Conservation (phyloP, 2,888 invertebrate species). For the Caenorhabditis macrosperma region DNA sequence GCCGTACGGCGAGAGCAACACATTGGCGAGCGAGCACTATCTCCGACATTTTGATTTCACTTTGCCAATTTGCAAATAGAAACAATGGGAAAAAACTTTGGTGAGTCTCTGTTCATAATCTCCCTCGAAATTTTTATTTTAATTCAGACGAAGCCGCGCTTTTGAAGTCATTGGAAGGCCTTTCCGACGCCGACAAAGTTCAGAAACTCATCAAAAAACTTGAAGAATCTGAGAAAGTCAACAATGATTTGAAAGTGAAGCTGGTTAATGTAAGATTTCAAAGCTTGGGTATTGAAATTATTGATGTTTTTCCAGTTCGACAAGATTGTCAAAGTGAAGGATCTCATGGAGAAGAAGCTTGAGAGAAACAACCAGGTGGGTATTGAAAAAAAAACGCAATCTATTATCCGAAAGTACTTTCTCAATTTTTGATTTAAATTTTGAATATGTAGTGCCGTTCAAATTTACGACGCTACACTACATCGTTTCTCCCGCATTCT, state of each 20-base stretch:
- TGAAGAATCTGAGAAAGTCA: slow-evolving; percentile 50
- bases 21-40: slow-evolving; percentile 20
- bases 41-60: slow-evolving; percentile 26
- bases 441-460: not conserved
- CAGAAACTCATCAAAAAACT: slow-evolving; percentile 56
- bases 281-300: not conserved
- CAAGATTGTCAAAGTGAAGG: slow-evolving; percentile 61
- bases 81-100: slow-evolving; percentile 46
- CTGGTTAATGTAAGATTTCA: slow-evolving; percentile 38
- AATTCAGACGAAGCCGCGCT: slow-evolving; percentile 55
- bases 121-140: not conserved
- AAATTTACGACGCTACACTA: slow-evolving; percentile 2
- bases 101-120: slow-evolving; percentile 19
- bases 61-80: not conserved
- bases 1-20: slow-evolving; percentile 5
- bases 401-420: too few relatives aligned
- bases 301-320: slow-evolving; percentile 59
- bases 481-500: not conserved
- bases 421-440: slow-evolving; percentile 4
- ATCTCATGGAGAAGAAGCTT: slow-evolving; percentile 64
- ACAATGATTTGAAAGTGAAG: slow-evolving; percentile 51
- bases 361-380: slow-evolving; percentile 64
- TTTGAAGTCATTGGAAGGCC: slow-evolving; percentile 61
- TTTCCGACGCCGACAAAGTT: slow-evolving; percentile 58
- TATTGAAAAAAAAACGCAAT: too few relatives aligned